A percentile compares a stretch with the other conserved stretches of the same genome.
These are phyloP conservation scores for Philotrypesis tridentata DNA, from an alignment of 1,140 invertebrate genomes.

Conservation along the genomic window DNA sequence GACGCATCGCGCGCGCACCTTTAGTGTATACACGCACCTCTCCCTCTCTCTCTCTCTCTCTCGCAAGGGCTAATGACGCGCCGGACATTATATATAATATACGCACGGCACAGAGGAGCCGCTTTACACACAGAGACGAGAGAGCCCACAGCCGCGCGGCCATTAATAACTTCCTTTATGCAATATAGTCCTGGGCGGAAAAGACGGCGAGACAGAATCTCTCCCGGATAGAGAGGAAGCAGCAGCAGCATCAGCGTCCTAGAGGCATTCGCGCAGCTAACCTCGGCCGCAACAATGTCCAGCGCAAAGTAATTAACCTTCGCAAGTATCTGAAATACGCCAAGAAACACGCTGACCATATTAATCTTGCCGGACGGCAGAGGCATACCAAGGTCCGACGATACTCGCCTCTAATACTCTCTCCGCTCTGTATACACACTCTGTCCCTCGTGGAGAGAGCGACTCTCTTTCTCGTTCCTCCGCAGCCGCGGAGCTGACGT, in stretches of 20 bases:
- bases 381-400: slow-evolving; percentile 58
- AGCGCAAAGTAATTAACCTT: slow-evolving; percentile 66
- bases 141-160: no score
- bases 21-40: not conserved
- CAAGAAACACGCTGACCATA: slow-evolving; percentile 71
- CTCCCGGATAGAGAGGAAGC: not conserved
- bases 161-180: slow-evolving; percentile 50
- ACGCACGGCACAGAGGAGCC: no score
- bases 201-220: slow-evolving; percentile 27
- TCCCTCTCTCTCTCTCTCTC: not conserved
- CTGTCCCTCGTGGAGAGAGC: slow-evolving; percentile 27
- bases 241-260: not conserved
- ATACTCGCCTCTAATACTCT: slow-evolving; percentile 2
- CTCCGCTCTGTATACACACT: not conserved
- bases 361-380: slow-evolving; percentile 64
- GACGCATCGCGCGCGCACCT: not conserved
- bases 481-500: slow-evolving; percentile 35
- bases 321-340: slow-evolving; percentile 68
- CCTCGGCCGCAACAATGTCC: slow-evolving; percentile 63
- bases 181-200: slow-evolving; percentile 26
- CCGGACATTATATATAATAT: slow-evolving; percentile 22
- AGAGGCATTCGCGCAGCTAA: not conserved
- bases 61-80: slow-evolving; percentile 27
- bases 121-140: no score
- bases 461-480: not conserved